Percentiles rank a stretch among this genome's conserved stretches.
These are phyloP conservation scores for Sebastolobus altivelis DNA, from an alignment of 2,797 vertebrate species.

Conservation along the genomic window DNA sequence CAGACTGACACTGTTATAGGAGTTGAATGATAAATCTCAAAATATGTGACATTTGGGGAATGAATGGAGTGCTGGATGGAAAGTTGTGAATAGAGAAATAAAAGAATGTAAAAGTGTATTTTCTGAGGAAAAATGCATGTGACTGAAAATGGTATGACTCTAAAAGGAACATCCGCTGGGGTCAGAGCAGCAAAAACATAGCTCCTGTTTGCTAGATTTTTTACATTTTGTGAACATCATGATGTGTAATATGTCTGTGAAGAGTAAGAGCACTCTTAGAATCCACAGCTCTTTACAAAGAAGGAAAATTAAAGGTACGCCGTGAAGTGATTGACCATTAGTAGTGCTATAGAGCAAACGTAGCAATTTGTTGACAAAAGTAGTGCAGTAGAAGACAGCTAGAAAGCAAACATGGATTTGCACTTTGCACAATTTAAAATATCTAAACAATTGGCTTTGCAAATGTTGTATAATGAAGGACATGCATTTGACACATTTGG, in stretches of 20 bases:
- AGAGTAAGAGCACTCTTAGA: too few relatives aligned
- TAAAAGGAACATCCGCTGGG: background rate
- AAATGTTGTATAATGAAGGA: too few relatives aligned
- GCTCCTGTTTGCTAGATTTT: background rate
- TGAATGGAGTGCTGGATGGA: background rate
- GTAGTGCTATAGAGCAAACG: background rate
- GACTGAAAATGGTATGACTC: background rate
- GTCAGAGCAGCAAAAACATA: background rate
- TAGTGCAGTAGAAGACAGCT: background rate
- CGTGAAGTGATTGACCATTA: too few relatives aligned
- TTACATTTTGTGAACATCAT: background rate
- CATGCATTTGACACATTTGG: too few relatives aligned
- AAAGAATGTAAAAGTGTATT: background rate
- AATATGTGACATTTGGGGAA: background rate
- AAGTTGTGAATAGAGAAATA: background rate
- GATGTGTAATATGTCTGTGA: background rate
- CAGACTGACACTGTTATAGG: too few relatives aligned
- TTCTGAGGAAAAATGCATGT: background rate
- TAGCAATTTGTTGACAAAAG: background rate
- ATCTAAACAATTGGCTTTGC: background rate
- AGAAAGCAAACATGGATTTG: background rate
- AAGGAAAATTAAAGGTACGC: too few relatives aligned
- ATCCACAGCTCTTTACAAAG: too few relatives aligned
- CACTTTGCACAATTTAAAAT: background rate
- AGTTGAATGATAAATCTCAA: background rate